phyloP scores from a whole-genome alignment of 1,140 invertebrate species.

The Conopomorpha cramerella region DNA sequence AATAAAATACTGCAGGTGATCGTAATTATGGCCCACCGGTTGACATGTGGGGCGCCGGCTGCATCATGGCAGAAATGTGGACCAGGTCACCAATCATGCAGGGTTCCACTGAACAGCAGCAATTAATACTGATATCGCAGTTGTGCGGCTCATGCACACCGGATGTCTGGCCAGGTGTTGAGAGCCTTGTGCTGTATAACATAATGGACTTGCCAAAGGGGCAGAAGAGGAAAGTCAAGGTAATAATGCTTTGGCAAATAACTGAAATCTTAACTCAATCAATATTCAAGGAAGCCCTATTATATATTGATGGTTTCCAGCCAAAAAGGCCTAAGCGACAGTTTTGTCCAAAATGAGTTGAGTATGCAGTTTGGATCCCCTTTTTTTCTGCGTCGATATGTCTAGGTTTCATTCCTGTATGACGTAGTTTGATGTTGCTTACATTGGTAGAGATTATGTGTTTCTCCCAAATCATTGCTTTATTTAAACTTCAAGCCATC shows the following conservation, averaged over 20 bases:
- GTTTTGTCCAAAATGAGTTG: no score
- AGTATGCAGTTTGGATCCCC: no score
- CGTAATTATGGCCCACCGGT: conserved; percentile 95
- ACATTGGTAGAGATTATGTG: no score
- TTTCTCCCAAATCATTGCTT: no score
- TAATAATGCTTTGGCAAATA: conserved; percentile 4
- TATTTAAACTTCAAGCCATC: no score
- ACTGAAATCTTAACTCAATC: no score
- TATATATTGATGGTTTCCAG: no score
- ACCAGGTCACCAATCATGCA: conserved; percentile 87
- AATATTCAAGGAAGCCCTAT: no score
- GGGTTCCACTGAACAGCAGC: conserved; percentile 86
- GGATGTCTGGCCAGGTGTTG: conserved; percentile 94
- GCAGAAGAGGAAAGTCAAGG: conserved; percentile 84
- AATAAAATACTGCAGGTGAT: conserved; percentile 69
- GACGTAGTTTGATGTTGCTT: no score
- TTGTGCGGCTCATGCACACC: conserved; percentile 95
- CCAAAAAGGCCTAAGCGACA: no score
- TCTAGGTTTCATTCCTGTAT: no score
- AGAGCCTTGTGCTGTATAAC: conserved; percentile 89
- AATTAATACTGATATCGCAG: conserved; percentile 93
- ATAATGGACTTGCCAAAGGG: conserved; percentile 91
- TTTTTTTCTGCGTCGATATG: no score
- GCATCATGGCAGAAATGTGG: conserved; percentile 99
- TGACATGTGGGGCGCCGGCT: conserved; percentile 98